Evolutionary conservation across 2,113 vertebrate genomes (phyloP).

Genomic region (Saimiri boliviensis): DNA sequence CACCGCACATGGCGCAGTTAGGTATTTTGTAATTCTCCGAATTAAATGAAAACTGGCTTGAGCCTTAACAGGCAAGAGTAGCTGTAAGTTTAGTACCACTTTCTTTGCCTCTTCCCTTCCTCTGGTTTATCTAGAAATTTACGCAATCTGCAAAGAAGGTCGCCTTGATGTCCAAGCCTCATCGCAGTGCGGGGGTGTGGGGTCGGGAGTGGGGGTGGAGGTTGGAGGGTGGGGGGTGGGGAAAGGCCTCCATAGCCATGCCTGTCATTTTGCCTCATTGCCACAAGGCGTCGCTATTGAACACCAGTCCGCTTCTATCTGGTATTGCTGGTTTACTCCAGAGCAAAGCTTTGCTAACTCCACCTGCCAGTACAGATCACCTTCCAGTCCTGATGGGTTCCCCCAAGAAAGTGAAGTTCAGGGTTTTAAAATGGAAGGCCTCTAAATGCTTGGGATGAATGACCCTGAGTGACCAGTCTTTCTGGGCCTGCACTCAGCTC

Average conservation of each 20-base stretch:
- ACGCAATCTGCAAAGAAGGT: not conserved
- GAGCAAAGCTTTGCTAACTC: not conserved
- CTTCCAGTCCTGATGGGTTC: not conserved
- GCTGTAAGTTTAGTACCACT: not conserved
- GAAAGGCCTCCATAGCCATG: not conserved
- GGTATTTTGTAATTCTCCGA: conserved; percentile 5
- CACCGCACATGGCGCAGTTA: too few species aligned
- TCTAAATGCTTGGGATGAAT: too few species aligned
- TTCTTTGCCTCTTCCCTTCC: not conserved
- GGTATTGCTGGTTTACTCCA: not conserved
- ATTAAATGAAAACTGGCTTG: conserved; percentile 35
- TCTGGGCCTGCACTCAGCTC: not conserved
- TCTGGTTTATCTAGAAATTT: not conserved
- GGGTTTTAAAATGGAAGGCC: too few species aligned
- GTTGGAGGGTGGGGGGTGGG: not conserved
- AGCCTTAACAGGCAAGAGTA: not conserved
- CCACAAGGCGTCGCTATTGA: conserved; percentile 22
- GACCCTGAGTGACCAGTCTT: not conserved
- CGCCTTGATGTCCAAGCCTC: not conserved
- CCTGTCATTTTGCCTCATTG: not conserved
- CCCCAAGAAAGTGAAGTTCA: too few species aligned
- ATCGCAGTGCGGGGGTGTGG: not conserved
- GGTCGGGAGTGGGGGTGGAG: not conserved
- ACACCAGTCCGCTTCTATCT: not conserved
- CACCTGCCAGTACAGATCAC: not conserved